Conservation (phyloP, 37 sponge, comb jelly and placozoan species). For the Halisarca cf. caerulea region DNA sequence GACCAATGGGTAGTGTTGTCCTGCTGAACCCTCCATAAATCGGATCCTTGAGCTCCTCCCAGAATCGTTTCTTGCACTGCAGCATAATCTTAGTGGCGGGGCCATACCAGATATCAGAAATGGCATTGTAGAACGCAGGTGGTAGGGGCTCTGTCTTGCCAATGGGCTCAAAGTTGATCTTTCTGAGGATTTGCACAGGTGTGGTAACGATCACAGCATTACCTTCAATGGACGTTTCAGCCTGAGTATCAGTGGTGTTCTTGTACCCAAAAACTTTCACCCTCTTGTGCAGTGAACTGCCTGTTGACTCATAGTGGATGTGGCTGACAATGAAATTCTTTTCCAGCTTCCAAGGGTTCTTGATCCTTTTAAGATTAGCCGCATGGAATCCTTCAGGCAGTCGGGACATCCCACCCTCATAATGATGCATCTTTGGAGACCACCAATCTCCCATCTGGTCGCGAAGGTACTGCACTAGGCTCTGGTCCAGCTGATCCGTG, state of each 20-base stretch:
- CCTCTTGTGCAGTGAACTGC: background rate
- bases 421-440: slow-evolving; percentile 46
- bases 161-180: slow-evolving; percentile 20
- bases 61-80: slow-evolving; percentile 46
- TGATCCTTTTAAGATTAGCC: background rate
- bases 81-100: slow-evolving; percentile 63
- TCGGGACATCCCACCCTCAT: slow-evolving; percentile 40
- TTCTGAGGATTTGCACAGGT: slow-evolving; percentile 47
- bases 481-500: slow-evolving; percentile 30
- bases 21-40: slow-evolving; percentile 54
- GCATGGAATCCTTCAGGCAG: slow-evolving; percentile 46
- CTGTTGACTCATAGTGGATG: background rate
- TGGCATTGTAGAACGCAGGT: slow-evolving; percentile 14
- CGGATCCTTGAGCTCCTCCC: slow-evolving; percentile 28
- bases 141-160: background rate
- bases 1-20: slow-evolving; percentile 56
- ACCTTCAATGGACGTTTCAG: slow-evolving; percentile 4
- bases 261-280: slow-evolving; percentile 5
- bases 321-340: slow-evolving; percentile 11
- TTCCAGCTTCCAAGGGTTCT: slow-evolving; percentile 1
- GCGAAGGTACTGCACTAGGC: slow-evolving; percentile 39
- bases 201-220: slow-evolving; percentile 53
- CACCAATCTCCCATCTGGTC: slow-evolving; percentile 55
- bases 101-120: slow-evolving; percentile 30
- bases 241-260: background rate